These are phyloP conservation scores for Thera obeliscata DNA, from an alignment of 2,888 invertebrate species.

Conservation along the genomic window DNA sequence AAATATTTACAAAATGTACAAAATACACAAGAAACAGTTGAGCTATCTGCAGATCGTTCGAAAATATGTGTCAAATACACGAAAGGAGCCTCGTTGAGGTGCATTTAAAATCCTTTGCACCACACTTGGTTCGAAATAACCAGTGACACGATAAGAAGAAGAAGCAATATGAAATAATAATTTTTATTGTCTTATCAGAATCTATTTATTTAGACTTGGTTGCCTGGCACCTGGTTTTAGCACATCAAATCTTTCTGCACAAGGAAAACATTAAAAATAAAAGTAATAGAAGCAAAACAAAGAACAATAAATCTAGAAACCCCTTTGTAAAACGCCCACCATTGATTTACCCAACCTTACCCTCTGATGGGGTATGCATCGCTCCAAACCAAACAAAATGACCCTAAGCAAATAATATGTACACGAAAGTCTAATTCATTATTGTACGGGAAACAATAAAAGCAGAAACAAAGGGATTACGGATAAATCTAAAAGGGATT, in stretches of 20 bases:
- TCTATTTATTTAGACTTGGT: no score
- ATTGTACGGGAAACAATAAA: conserved; percentile 75
- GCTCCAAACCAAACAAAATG: conserved; percentile 72
- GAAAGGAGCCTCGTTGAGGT: no score
- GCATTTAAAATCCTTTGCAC: no score
- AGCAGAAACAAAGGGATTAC: conserved; percentile 74
- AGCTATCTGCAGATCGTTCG: no score
- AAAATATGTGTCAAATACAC: no score
- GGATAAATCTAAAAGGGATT: conserved; percentile 74
- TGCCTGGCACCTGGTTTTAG: no score
- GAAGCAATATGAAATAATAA: no score
- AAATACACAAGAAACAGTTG: no score
- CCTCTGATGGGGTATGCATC: conserved; percentile 65
- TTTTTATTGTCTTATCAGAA: no score
- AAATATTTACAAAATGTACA: no score
- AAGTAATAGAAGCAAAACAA: conserved; percentile 58
- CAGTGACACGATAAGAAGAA: no score
- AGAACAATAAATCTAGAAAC: conserved; percentile 70
- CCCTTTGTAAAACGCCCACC: conserved; percentile 69
- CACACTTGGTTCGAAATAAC: no score
- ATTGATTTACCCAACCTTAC: conserved; percentile 73
- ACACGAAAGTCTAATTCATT: conserved; percentile 74
- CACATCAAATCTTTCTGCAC: background rate
- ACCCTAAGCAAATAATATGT: conserved; percentile 70
- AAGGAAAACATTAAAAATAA: conserved; percentile 51